A percentile compares a stretch with the other conserved stretches of the same genome.
Evolutionary conservation across 2,797 vertebrate genomes (phyloP).

Genomic region (Gastrophryne carolinensis): DNA sequence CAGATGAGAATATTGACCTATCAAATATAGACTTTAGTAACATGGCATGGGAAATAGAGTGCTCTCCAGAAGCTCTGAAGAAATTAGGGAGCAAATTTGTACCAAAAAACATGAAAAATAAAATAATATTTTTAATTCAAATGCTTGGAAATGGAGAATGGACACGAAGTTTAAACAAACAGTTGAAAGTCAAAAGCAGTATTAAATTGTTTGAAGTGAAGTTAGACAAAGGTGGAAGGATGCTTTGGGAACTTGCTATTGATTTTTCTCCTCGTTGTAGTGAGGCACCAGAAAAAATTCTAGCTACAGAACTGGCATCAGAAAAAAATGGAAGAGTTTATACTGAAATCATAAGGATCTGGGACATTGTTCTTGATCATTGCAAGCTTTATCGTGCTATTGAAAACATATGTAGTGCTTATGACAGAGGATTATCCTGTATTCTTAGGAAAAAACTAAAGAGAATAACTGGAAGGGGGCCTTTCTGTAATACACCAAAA

Average conservation of each 20-base stretch:
- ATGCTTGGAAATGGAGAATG: slow-evolving; percentile 75
- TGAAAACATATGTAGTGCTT: slow-evolving; percentile 67
- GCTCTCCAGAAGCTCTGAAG: slow-evolving; percentile 72
- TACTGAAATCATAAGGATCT: slow-evolving; percentile 77
- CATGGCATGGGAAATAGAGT: slow-evolving; percentile 81
- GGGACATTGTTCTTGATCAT: slow-evolving; percentile 76
- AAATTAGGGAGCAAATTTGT: slow-evolving; percentile 68
- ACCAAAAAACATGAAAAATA: slow-evolving; percentile 68
- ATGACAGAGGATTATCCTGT: slow-evolving; percentile 71
- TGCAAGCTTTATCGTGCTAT: slow-evolving; percentile 67
- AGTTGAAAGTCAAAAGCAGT: slow-evolving; percentile 66
- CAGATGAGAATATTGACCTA: slow-evolving; percentile 50
- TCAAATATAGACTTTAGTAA: slow-evolving; percentile 69
- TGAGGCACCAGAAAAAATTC: slow-evolving; percentile 70
- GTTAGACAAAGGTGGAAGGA: slow-evolving; percentile 71
- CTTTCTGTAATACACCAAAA: slow-evolving; percentile 60
- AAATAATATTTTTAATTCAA: slow-evolving; percentile 69
- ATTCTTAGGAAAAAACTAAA: slow-evolving; percentile 75
- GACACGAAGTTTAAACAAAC: slow-evolving; percentile 69
- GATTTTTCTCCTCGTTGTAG: slow-evolving; percentile 80
- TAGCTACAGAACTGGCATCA: slow-evolving; percentile 56
- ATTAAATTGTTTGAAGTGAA: slow-evolving; percentile 76
- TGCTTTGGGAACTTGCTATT: slow-evolving; percentile 76
- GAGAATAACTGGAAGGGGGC: slow-evolving; percentile 60
- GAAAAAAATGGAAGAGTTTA: slow-evolving; percentile 70